phyloP scores from a whole-genome alignment of 2,113 vertebrate species.

The Galeopterus variegatus region DNA sequence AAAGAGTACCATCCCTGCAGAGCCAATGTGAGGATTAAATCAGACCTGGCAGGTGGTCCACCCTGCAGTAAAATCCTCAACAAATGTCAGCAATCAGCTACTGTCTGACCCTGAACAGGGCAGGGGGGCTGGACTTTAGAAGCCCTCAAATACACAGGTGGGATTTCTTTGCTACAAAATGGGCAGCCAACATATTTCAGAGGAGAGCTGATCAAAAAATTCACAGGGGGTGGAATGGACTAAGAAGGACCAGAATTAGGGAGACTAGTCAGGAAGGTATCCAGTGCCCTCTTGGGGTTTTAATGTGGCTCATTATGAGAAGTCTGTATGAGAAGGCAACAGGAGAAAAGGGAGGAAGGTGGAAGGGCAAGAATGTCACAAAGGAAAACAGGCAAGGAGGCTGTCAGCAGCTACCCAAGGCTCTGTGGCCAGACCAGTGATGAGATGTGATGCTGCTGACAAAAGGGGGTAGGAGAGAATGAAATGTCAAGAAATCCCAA shows the following conservation, averaged over 20 bases:
- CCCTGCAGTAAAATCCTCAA: background rate
- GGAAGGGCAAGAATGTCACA: conserved; percentile 52
- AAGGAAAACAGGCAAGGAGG: conserved; percentile 14
- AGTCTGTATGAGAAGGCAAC: conserved; percentile 29
- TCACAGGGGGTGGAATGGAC: background rate
- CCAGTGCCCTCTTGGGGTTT: background rate
- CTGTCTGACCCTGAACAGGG: background rate
- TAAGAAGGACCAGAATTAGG: background rate
- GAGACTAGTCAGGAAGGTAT: conserved; percentile 1
- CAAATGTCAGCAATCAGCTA: background rate
- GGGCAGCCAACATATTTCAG: background rate
- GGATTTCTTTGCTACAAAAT: conserved; percentile 24
- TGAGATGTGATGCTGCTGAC: background rate
- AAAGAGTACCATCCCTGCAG: background rate
- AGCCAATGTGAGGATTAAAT: background rate
- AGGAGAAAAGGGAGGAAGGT: background rate
- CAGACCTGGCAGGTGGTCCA: background rate
- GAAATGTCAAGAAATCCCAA: conserved; percentile 63
- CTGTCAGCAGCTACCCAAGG: conserved; percentile 37
- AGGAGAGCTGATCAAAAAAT: conserved; percentile 35
- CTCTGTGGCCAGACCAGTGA: conserved; percentile 29
- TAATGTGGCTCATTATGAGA: background rate
- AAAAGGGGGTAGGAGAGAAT: background rate
- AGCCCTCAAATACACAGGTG: background rate
- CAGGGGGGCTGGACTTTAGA: background rate